Evolutionary conservation across 2,888 invertebrate genomes (phyloP).

Genomic region (Chironomus tentans): DNA sequence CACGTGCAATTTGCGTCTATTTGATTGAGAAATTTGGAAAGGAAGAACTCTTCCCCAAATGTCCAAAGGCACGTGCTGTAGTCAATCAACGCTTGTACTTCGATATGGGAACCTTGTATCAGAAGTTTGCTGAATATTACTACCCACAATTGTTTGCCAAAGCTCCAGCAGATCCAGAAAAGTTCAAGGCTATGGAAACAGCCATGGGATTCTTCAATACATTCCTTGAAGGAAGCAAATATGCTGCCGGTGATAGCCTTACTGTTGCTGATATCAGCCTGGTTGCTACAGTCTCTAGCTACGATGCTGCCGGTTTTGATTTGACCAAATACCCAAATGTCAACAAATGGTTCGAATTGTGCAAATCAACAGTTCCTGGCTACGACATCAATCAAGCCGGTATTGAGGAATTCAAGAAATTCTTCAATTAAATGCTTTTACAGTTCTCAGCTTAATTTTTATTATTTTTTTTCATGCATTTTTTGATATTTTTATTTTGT

Average conservation of each 20-base stretch:
- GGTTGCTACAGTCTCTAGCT: slow-evolving; percentile 57
- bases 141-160: slow-evolving; percentile 55
- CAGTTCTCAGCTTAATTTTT: too few relatives aligned
- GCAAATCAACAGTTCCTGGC: slow-evolving; percentile 50
- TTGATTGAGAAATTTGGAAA: slow-evolving; percentile 72
- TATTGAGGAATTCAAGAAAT: slow-evolving; percentile 46
- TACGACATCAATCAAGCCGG: slow-evolving; percentile 52
- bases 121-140: slow-evolving; percentile 59
- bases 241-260: slow-evolving; percentile 59
- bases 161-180: slow-evolving; percentile 55
- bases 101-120: slow-evolving; percentile 66
- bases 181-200: slow-evolving; percentile 57
- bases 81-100: slow-evolving; percentile 75
- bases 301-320: slow-evolving; percentile 58
- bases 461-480: too few relatives aligned
- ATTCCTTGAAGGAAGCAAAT: slow-evolving; percentile 62
- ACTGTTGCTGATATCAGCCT: slow-evolving; percentile 71
- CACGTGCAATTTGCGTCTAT: slow-evolving; percentile 73
- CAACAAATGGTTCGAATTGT: slow-evolving; percentile 51
- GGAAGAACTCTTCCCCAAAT: slow-evolving; percentile 63
- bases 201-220: slow-evolving; percentile 59
- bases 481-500: too few relatives aligned
- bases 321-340: slow-evolving; percentile 60
- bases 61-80: slow-evolving; percentile 62
- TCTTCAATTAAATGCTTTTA: neutral